A percentile compares a stretch with the other conserved stretches of the same genome.
These are phyloP conservation scores for Pachyseris speciosa DNA, from an alignment of 64 coral and sea anemone genomes.

Conservation along the genomic window DNA sequence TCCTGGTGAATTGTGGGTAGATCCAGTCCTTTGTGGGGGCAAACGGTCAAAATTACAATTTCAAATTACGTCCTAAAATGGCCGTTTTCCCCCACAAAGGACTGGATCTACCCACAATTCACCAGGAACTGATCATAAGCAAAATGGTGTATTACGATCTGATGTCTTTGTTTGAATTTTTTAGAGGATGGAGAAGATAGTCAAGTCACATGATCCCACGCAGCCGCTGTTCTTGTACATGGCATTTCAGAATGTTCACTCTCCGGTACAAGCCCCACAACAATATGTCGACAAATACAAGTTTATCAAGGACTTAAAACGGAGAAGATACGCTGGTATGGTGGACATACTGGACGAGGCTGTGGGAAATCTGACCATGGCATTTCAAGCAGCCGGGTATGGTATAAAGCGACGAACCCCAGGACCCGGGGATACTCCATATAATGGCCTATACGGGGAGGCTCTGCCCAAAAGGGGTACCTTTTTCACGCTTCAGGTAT, in stretches of 20 bases:
- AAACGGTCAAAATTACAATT: too few relatives aligned
- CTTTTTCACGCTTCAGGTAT: too few relatives aligned
- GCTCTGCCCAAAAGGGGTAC: too few relatives aligned
- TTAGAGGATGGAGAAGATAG: conserved; percentile 17
- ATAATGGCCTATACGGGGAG: too few relatives aligned
- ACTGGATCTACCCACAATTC: too few relatives aligned
- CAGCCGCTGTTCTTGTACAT: conserved; percentile 47
- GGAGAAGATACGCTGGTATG: conserved; percentile 41
- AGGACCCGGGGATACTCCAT: too few relatives aligned
- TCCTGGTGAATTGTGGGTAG: too few relatives aligned
- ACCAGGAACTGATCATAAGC: too few relatives aligned
- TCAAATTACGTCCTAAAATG: too few relatives aligned
- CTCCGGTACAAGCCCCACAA: conserved; percentile 21
- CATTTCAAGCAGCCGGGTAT: conserved; percentile 17
- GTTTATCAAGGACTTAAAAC: conserved; percentile 16
- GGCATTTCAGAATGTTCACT: conserved; percentile 65
- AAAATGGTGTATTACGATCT: too few relatives aligned
- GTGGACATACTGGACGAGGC: conserved; percentile 33
- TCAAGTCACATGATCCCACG: conserved; percentile 8
- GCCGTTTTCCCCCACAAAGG: too few relatives aligned
- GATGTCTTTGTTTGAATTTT: neutral
- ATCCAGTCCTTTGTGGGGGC: too few relatives aligned
- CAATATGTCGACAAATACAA: conserved; percentile 34
- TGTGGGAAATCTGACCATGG: conserved; percentile 15
- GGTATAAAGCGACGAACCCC: neutral